phyloP scores from a whole-genome alignment of 2,113 vertebrate species.

The Sinocyclocheilus rhinocerous region DNA sequence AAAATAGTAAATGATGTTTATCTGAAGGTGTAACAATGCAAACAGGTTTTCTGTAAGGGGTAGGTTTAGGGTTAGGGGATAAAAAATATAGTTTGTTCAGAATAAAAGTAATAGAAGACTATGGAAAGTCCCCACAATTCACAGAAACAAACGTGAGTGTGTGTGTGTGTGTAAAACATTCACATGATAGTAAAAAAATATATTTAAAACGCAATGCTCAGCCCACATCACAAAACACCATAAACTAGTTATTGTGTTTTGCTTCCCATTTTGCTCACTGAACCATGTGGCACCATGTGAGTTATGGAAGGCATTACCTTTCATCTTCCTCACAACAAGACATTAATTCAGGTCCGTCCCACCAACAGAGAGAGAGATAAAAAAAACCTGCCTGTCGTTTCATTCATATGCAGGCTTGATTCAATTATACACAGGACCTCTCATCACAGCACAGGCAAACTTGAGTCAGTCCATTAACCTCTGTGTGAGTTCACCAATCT shows the following conservation, averaged over 20 bases:
- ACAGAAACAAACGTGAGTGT: too few species aligned
- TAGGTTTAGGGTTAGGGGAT: too few species aligned
- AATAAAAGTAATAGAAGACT: too few species aligned
- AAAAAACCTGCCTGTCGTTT: constrained; percentile 30
- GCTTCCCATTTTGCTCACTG: constrained; percentile 9
- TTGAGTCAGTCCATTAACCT: constrained; percentile 64
- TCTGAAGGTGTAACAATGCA: too few species aligned
- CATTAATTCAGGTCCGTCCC: constrained; percentile 42
- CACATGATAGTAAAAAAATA: not conserved
- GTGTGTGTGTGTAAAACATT: not conserved
- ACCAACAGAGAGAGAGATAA: constrained; percentile 9
- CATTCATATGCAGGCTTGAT: constrained; percentile 62
- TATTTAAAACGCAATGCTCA: not conserved
- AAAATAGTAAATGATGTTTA: too few species aligned
- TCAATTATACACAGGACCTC: constrained; percentile 59
- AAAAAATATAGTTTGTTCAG: too few species aligned
- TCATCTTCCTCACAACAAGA: constrained; percentile 36
- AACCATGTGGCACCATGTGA: not conserved
- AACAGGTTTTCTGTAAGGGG: too few species aligned
- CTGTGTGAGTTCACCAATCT: constrained; percentile 54
- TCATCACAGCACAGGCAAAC: constrained; percentile 58
- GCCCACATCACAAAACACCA: not conserved
- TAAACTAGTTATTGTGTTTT: constrained; percentile 4
- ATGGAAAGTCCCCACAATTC: too few species aligned
- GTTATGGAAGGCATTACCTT: constrained; percentile 25